phyloP scores from a whole-genome alignment of 2,797 vertebrate species.

The Coranthus polyacanthus region DNA sequence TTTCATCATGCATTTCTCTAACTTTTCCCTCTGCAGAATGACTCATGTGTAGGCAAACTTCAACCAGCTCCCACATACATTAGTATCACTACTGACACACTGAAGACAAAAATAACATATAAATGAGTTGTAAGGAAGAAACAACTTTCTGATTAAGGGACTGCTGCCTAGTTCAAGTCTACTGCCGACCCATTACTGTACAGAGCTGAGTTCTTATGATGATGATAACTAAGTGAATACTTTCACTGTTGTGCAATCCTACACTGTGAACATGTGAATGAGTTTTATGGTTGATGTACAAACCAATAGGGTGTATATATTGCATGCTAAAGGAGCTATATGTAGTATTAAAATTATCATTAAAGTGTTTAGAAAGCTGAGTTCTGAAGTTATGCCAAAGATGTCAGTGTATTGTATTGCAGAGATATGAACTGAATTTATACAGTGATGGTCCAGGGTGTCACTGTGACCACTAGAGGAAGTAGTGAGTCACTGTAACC shows the following conservation, averaged over 20 bases:
- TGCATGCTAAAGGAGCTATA: too few species aligned
- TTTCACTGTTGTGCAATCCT: background rate
- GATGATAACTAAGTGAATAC: background rate
- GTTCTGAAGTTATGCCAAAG: too few species aligned
- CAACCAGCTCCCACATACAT: conserved; percentile 30
- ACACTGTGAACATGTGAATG: too few species aligned
- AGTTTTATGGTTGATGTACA: too few species aligned
- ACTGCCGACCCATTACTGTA: background rate
- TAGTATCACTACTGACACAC: conserved; percentile 16
- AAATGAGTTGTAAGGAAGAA: background rate
- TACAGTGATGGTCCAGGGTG: too few species aligned
- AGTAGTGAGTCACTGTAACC: too few species aligned
- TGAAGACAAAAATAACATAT: conserved; percentile 16
- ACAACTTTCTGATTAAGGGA: background rate
- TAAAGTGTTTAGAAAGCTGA: too few species aligned
- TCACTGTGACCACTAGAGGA: too few species aligned
- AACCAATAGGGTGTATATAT: too few species aligned
- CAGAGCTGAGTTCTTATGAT: background rate
- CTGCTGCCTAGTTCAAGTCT: background rate
- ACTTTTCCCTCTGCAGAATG: conserved; percentile 18
- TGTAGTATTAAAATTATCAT: too few species aligned
- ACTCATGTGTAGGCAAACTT: conserved; percentile 33
- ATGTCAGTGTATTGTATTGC: too few species aligned
- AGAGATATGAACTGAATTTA: too few species aligned
- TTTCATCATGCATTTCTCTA: conserved; percentile 4